phyloP scores from a whole-genome alignment of 1,140 invertebrate genomes.

The Brachionus angularis region DNA sequence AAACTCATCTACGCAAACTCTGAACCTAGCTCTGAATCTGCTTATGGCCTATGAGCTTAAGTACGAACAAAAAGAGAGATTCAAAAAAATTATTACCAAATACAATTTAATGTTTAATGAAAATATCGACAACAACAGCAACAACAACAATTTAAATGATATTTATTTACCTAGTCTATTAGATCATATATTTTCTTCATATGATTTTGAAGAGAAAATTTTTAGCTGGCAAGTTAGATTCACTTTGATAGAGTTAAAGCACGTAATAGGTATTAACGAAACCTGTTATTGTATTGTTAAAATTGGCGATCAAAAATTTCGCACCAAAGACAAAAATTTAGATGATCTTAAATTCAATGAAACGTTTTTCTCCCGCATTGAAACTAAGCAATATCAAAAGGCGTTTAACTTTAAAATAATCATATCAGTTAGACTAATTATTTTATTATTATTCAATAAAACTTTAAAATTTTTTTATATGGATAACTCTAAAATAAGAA shows the following conservation, averaged over 20 bases:
- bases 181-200: constrained; percentile 10
- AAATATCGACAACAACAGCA: background rate
- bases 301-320: constrained; percentile 37
- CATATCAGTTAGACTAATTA: constrained; percentile 25
- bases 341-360: constrained; percentile 22
- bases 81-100: constrained; percentile 3
- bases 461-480: constrained; percentile 19
- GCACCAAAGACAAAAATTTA: constrained; percentile 16
- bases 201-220: constrained; percentile 22
- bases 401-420: constrained; percentile 35
- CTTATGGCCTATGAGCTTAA: constrained; percentile 34
- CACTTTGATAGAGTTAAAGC: constrained; percentile 1
- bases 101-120: background rate
- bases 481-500: no score
- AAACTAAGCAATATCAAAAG: constrained; percentile 14
- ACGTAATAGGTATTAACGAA: background rate
- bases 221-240: constrained; percentile 39
- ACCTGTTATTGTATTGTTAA: constrained; percentile 23
- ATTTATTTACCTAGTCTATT: constrained; percentile 17
- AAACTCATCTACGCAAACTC: background rate
- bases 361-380: constrained; percentile 17
- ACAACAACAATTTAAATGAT: background rate
- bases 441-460: no score
- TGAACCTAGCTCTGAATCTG: constrained; percentile 21
- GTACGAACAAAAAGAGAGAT: constrained; percentile 14